Evolutionary conservation across 2,113 vertebrate species (phyloP).

Genomic region (Neodon shergylaensis): DNA sequence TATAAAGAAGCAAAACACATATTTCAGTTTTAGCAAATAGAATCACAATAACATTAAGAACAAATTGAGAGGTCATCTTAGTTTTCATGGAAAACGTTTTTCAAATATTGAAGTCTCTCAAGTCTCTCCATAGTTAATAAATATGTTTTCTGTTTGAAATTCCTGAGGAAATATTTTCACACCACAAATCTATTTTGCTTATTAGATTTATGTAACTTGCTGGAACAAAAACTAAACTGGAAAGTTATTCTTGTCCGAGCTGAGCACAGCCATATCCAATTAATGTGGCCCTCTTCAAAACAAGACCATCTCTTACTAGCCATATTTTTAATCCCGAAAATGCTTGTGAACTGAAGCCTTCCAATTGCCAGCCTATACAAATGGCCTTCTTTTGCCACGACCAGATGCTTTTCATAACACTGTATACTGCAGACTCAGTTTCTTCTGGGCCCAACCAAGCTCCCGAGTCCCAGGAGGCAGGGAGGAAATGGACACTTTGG

Average conservation of each 20-base stretch:
- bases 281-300: conserved; percentile 8
- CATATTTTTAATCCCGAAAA: neutral
- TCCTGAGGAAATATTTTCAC: neutral
- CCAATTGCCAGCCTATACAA: neutral
- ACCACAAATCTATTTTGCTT: conserved; percentile 6
- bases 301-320: neutral
- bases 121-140: neutral
- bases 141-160: neutral
- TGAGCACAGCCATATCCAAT: neutral
- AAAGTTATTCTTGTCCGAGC: neutral
- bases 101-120: neutral
- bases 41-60: neutral
- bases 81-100: neutral
- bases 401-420: neutral
- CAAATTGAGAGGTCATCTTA: neutral
- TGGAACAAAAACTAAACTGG: conserved; percentile 6
- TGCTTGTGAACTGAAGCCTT: neutral
- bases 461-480: neutral
- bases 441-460: neutral
- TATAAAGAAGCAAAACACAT: neutral
- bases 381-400: neutral
- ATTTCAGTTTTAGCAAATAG: neutral
- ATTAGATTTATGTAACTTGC: neutral
- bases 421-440: neutral
- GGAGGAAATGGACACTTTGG: neutral